These are phyloP conservation scores for Macquaria australasica DNA, from an alignment of 2,113 vertebrate genomes.

Conservation along the genomic window DNA sequence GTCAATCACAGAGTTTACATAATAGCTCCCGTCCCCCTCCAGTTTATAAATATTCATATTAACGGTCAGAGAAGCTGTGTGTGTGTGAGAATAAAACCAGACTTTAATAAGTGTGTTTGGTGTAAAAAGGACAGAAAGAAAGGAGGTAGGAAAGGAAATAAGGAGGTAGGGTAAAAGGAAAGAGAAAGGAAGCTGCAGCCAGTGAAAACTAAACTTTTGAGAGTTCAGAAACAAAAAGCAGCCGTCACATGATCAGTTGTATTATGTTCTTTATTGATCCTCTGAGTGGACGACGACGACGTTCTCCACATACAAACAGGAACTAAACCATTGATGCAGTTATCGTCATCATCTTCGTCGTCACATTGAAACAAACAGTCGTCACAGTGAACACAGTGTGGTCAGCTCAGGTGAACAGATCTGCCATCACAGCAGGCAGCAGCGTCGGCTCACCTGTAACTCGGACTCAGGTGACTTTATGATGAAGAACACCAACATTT, in stretches of 20 bases:
- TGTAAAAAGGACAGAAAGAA: background rate
- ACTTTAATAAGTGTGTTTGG: background rate
- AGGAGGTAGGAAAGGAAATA: background rate
- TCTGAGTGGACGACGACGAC: conserved; percentile 22
- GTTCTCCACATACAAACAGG: background rate
- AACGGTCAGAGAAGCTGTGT: conserved; percentile 21
- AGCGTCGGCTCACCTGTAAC: background rate
- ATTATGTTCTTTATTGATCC: conserved; percentile 49
- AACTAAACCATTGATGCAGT: background rate
- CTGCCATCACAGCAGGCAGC: background rate
- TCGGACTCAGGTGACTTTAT: background rate
- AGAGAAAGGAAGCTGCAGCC: too few relatives aligned
- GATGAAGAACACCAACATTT: background rate
- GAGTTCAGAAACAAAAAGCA: background rate
- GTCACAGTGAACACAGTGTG: conserved; percentile 37
- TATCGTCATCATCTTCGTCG: background rate
- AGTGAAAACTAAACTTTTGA: too few relatives aligned
- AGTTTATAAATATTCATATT: conserved; percentile 36
- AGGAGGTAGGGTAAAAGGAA: too few relatives aligned
- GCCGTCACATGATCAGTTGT: background rate
- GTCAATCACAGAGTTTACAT: conserved; percentile 23
- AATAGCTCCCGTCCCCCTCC: background rate
- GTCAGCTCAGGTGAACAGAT: conserved; percentile 12
- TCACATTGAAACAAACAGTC: background rate
- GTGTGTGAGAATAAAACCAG: too few relatives aligned